Base-by-base conservation (phyloP, 2,888 invertebrate species). In the Physocephala rufipes region DNA sequence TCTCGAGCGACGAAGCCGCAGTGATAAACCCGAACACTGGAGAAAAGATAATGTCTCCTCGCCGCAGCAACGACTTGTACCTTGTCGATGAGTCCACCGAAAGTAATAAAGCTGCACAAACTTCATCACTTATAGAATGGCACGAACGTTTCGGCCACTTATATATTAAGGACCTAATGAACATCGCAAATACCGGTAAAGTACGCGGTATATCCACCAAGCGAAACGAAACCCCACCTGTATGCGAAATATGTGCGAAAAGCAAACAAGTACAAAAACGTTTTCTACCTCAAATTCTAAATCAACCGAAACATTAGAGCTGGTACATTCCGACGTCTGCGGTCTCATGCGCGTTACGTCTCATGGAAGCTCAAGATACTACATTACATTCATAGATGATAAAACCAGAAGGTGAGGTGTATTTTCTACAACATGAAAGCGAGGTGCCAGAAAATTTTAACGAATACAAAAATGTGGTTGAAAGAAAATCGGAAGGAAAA, bases 381-480 rank as follows among this genome's bases (percentile, higher is more conserved):
- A 53, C 30, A 53, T 51, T 19, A 66, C 28, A 36, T 71, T 75
- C 19, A 67, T 72, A 1, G 70, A 71, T 43, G 74, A 74, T 19
- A 28, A 67, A 47, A 63, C 70, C 13, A 66, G 66, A 49, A 73
- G 71, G 63, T 71, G 59, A 30, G 73, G 70, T 67, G 71, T 71
- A 24, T 73, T n/a, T n/a, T n/a, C n/a, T n/a, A 66, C 62, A 61
- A 49, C 67, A 74, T 30, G 70, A 73, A 62, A 65, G 58, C 49
- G 71, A 68, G 30, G 71, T 74, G 13, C 71, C 74, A 21, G 63
- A 74, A 59, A 68, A 59, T n/a, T 74, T 79, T 24, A 78, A 76
- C 63, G 53, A 76, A n/a, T 81, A 76, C 69, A 72, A 77, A 59
- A 67, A 73, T 51, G 62, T 71, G 63, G 73, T 75, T 12, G 76